Base-by-base conservation (phyloP, 2,888 invertebrate genomes). In the Mythimna albipuncta region DNA sequence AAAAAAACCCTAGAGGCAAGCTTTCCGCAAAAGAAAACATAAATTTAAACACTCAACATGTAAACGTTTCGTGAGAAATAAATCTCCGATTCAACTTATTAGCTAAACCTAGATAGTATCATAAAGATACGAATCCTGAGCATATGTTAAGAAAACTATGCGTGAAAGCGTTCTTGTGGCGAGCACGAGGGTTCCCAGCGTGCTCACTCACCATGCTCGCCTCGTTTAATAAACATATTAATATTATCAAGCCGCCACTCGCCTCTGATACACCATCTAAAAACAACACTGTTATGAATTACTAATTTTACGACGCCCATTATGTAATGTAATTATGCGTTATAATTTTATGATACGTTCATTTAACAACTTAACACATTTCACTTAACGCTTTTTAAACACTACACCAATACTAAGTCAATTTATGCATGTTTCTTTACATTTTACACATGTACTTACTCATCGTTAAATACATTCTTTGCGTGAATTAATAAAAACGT, bases 261-360 rank as follows among this genome's bases (percentile, higher is more conserved):
- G 85, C 85, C 86, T 86, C 87, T 84, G 95, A 96, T 96, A 95
- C 88, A 88, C 91, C 91, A 95, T 95, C 96, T 95, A 94, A 93
- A 94, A 93, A 95, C 93, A 95, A 94, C 94, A 93, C 87, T 90
- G 89, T 93, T 94, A 94, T 94, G 94, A 94, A 95, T 95, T 92
- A 94, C 91, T 93, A 94, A 94, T 94, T 95, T 94, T 93, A 93
- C 87, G 91, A 92, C 87, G 86, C 80, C 87, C 85, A 85, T 89
- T 93, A 93, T 91, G 91, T 91, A 89, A 89, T 83, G 90, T 93
- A 92, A 94, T 94, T 94, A 93, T 90, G 86, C 89, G 91, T 90
- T 93, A 90, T 93, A 92, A 91, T 90, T 92, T 93, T 93, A 93
- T 93, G 92, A 93, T 91, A 89, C 89, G 89, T 82, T 87, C 87